These are phyloP conservation scores for Macropis europaea DNA, from an alignment of 2,888 invertebrate genomes.

Conservation along the genomic window DNA sequence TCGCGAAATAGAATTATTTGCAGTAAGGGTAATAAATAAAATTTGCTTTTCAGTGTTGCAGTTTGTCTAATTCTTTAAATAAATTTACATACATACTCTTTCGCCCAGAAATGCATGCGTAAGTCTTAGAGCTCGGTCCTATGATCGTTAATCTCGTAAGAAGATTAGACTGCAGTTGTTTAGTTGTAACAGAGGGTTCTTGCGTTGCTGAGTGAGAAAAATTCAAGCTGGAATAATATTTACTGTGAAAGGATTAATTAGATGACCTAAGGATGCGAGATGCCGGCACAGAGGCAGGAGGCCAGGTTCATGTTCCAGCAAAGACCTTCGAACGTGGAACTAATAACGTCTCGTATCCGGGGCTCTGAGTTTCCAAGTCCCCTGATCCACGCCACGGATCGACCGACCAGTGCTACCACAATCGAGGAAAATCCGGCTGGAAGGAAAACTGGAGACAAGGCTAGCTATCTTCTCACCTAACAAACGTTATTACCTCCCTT, in stretches of 20 bases:
- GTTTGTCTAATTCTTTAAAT: no score
- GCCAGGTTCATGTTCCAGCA: constrained; percentile 29
- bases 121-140: no score
- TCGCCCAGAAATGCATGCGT: no score
- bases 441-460: constrained; percentile 32
- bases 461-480: constrained; percentile 58
- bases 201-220: no score
- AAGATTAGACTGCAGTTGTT: no score
- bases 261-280: constrained; percentile 4
- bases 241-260: constrained; percentile 28
- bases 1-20: no score
- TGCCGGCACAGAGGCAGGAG: background rate
- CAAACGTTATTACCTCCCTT: constrained; percentile 73
- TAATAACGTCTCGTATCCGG: constrained; percentile 53
- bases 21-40: no score
- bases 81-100: no score
- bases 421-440: constrained; percentile 12
- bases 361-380: constrained; percentile 23
- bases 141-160: no score
- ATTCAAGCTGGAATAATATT: no score
- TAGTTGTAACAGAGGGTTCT: no score
- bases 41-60: no score
- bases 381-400: constrained; percentile 17
- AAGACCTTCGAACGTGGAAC: constrained; percentile 54
- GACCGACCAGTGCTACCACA: constrained; percentile 12